These are phyloP conservation scores for Kryptopterus vitreolus DNA, from an alignment of 2,797 vertebrate species.

Conservation along the genomic window DNA sequence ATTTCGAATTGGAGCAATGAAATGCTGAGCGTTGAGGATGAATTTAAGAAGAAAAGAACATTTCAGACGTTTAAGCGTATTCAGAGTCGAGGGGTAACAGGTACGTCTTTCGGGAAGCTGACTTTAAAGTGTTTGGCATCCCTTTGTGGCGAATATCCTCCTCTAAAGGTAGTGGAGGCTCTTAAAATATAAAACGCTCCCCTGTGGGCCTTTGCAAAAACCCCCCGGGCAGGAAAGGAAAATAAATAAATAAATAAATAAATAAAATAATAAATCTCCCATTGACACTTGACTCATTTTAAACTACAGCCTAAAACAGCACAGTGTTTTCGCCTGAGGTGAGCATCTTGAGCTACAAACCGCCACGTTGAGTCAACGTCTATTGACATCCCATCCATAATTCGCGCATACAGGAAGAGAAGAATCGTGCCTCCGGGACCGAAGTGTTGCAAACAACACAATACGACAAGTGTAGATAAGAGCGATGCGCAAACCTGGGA, in stretches of 20 bases:
- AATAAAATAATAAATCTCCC: conserved; percentile 56
- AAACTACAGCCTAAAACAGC: conserved; percentile 21
- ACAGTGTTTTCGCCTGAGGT: conserved; percentile 58
- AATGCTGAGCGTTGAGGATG: background rate
- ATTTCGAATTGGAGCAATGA: background rate
- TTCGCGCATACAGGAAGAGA: background rate
- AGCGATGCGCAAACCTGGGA: background rate
- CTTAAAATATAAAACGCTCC: conserved; percentile 48
- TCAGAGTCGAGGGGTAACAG: background rate
- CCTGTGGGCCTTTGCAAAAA: conserved; percentile 64
- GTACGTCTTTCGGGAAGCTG: background rate
- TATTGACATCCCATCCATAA: conserved; percentile 13
- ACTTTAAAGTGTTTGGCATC: conserved; percentile 18
- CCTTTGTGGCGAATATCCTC: conserved; percentile 48
- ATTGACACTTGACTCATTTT: conserved; percentile 56
- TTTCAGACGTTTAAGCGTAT: background rate
- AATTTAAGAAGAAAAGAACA: conserved; percentile 3
- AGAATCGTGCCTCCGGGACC: conserved; percentile 7
- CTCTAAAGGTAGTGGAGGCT: conserved; percentile 58
- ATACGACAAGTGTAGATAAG: background rate
- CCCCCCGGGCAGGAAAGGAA: conserved; percentile 59
- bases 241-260: too few relatives aligned
- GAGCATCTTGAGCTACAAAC: conserved; percentile 64
- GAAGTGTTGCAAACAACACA: background rate
- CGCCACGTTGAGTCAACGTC: conserved; percentile 14